phyloP scores from a whole-genome alignment of 2,113 vertebrate genomes.

The Haplotaxodon microlepis region DNA sequence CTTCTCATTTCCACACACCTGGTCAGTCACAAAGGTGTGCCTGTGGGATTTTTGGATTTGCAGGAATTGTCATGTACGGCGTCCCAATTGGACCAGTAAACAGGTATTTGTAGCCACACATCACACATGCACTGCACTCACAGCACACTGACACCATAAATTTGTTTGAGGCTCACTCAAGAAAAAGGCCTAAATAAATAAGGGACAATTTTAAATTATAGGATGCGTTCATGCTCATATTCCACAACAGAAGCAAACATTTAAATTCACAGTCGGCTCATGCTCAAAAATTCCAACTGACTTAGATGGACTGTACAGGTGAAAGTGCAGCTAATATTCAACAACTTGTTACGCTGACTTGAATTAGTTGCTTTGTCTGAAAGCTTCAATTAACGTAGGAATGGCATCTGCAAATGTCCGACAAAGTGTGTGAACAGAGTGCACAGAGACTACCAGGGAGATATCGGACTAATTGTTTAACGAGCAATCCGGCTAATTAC shows the following conservation, averaged over 20 bases:
- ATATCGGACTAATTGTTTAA: constrained; percentile 31
- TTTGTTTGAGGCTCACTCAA: not conserved
- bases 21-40: not conserved
- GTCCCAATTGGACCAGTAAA: not conserved
- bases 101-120: not conserved
- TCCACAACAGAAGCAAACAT: not conserved
- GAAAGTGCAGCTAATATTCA: not conserved
- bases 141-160: not conserved
- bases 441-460: not conserved
- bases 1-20: not conserved
- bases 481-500: constrained; percentile 18
- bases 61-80: not conserved
- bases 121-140: not conserved
- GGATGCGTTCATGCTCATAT: not conserved
- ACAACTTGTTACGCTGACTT: not conserved
- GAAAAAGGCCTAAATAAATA: not conserved
- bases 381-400: constrained; percentile 1
- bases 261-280: not conserved
- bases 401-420: constrained; percentile 3
- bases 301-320: not conserved
- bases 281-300: not conserved
- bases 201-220: not conserved
- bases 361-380: not conserved
- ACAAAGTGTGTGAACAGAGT: not conserved
- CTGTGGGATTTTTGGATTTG: not conserved